Percentiles rank a stretch among this genome's conserved stretches.
Conservation (phyloP, 2,113 vertebrate species). For the Ginglymostoma cirratum region DNA sequence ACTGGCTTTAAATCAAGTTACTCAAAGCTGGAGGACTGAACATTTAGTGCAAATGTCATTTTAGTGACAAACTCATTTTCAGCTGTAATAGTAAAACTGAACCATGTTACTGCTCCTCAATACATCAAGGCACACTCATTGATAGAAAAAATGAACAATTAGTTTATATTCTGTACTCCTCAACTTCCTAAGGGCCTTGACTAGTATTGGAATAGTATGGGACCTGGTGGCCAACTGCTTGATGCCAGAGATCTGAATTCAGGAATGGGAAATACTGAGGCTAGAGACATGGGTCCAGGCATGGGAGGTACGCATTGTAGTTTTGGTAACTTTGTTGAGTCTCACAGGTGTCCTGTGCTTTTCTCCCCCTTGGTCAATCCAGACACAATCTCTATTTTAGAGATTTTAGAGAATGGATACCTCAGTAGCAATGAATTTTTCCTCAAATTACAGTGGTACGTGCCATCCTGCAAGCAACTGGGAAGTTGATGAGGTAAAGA, state of each 20-base stretch:
- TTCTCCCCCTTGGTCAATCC: background rate
- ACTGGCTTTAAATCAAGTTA: background rate
- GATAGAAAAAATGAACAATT: background rate
- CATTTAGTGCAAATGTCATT: background rate
- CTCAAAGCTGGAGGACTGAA: background rate
- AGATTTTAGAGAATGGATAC: background rate
- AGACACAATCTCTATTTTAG: background rate
- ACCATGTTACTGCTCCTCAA: background rate
- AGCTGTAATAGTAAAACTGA: background rate
- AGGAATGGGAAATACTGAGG: conserved; percentile 78
- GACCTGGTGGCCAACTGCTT: conserved; percentile 91
- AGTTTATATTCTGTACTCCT: background rate
- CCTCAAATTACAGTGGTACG: background rate
- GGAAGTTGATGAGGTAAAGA: background rate
- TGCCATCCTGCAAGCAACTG: background rate
- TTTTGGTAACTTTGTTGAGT: background rate
- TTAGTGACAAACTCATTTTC: background rate
- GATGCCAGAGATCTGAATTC: conserved; percentile 85
- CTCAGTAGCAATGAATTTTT: background rate
- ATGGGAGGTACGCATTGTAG: conserved; percentile 18
- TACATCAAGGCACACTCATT: background rate
- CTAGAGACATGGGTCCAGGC: conserved; percentile 66
- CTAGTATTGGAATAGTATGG: conserved; percentile 84
- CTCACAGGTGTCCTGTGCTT: background rate
- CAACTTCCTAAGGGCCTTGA: conserved; percentile 68